Percentiles rank a stretch among this genome's conserved stretches.
Conservation (phyloP, 2,113 vertebrate species). For the Spea multiplicata region DNA sequence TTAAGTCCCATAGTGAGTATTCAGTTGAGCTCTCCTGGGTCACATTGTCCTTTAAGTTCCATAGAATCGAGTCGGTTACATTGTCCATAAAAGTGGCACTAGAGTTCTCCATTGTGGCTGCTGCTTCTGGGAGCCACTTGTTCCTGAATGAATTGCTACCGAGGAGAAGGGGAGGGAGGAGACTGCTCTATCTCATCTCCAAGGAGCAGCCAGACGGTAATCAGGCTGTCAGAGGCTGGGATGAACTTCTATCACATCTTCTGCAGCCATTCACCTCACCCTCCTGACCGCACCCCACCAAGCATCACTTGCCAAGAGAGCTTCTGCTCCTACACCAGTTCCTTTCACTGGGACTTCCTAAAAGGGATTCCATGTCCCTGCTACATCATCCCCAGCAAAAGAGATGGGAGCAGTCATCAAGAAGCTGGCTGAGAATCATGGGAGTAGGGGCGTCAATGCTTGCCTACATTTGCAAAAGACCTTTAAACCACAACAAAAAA, state of each 20-base stretch:
- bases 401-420: too few relatives aligned
- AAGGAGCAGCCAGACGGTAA: slow-evolving; percentile 43
- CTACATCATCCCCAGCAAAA: too few relatives aligned
- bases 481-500: too few relatives aligned
- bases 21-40: background rate
- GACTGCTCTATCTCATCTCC: slow-evolving; percentile 45
- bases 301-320: background rate
- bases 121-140: slow-evolving; percentile 18
- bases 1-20: background rate
- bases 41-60: slow-evolving; percentile 20
- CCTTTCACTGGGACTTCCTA: too few relatives aligned
- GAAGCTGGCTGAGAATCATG: too few relatives aligned
- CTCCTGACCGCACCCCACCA: slow-evolving; percentile 35
- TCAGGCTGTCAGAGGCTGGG: slow-evolving; percentile 23
- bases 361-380: too few relatives aligned
- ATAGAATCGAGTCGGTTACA: background rate
- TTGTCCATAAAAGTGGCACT: slow-evolving; percentile 27
- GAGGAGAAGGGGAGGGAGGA: slow-evolving; percentile 21
- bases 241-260: slow-evolving; percentile 43
- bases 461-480: too few relatives aligned
- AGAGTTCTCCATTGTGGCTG: slow-evolving; percentile 35
- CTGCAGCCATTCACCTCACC: slow-evolving; percentile 26
- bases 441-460: too few relatives aligned
- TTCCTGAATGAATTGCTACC: slow-evolving; percentile 32
- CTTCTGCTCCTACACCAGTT: too few relatives aligned